Evolutionary conservation across 2,888 invertebrate genomes (phyloP).

Genomic region (Neria commutata): DNA sequence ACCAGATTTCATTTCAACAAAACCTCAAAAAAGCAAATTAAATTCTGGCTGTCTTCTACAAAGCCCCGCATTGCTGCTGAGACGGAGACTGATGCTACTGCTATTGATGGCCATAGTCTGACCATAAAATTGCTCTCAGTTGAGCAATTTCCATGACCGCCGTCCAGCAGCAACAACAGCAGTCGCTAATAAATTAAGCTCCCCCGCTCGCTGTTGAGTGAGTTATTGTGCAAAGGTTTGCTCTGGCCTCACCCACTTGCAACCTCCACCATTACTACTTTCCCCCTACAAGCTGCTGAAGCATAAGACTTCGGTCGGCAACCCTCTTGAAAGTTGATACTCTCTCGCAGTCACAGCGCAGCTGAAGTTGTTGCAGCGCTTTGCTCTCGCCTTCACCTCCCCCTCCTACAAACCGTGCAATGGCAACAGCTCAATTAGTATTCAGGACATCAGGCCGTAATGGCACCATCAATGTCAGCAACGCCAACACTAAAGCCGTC

Average conservation of each 20-base stretch:
- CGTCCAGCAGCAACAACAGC: not conserved
- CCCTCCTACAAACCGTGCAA: too few relatives aligned
- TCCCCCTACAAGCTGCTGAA: too few relatives aligned
- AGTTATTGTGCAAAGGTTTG: conserved; percentile 1
- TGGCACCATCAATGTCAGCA: not conserved
- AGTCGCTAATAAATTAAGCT: conserved; percentile 22
- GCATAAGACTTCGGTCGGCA: too few relatives aligned
- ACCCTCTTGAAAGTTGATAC: too few relatives aligned
- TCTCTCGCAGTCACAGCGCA: too few relatives aligned
- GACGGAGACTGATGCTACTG: not conserved
- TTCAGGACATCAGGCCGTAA: conserved; percentile 12
- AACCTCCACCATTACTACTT: too few relatives aligned
- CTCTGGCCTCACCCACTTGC: not conserved
- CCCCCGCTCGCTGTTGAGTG: conserved; percentile 9
- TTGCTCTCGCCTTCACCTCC: too few relatives aligned
- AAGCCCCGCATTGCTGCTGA: not conserved
- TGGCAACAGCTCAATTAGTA: conserved; percentile 21
- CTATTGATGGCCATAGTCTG: not conserved
- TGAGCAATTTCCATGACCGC: not conserved
- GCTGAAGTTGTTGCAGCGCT: not conserved
- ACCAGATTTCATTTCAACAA: not conserved
- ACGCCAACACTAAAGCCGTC: too few relatives aligned
- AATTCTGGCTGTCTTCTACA: conserved; percentile 3
- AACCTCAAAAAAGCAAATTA: not conserved
- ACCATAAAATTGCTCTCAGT: conserved; percentile 1